A percentile compares a stretch with the other conserved stretches of the same genome.
phyloP scores from a whole-genome alignment of 2,888 invertebrate genomes.

The Pristionchus japonicus region DNA sequence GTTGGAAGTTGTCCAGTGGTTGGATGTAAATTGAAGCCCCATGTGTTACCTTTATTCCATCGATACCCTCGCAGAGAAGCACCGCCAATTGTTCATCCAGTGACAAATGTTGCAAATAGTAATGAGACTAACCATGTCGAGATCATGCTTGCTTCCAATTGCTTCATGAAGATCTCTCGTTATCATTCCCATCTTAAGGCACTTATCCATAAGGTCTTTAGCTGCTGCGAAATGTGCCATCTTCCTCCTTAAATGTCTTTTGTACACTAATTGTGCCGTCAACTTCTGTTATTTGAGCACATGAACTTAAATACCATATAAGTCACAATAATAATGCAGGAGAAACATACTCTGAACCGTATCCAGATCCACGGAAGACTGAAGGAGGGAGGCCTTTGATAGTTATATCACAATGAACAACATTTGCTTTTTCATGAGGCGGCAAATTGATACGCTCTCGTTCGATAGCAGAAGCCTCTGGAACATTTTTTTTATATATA shows the following conservation, averaged over 20 bases:
- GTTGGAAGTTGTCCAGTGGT: not conserved
- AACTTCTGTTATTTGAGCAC: too few relatives aligned
- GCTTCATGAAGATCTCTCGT: slow-evolving; percentile 51
- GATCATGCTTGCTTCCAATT: slow-evolving; percentile 30
- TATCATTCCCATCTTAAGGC: slow-evolving; percentile 54
- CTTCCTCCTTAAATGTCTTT: slow-evolving; percentile 49
- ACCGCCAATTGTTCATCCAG: too few relatives aligned
- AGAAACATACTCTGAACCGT: slow-evolving; percentile 50
- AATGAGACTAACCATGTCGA: slow-evolving; percentile 48
- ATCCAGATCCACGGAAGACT: slow-evolving; percentile 60
- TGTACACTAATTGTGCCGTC: too few relatives aligned
- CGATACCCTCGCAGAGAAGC: too few relatives aligned
- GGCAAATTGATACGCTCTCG: slow-evolving; percentile 24
- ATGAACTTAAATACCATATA: too few relatives aligned
- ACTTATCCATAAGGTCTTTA: slow-evolving; percentile 57
- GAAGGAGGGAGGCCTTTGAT: slow-evolving; percentile 52
- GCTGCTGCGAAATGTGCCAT: slow-evolving; percentile 54
- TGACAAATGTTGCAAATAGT: too few relatives aligned
- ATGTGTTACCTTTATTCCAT: not conserved
- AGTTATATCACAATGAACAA: slow-evolving; percentile 56
- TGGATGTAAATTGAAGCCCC: not conserved
- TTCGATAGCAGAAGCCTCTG: slow-evolving; percentile 11
- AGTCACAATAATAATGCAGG: too few relatives aligned
- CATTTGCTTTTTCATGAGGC: not conserved
- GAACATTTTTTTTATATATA: not conserved